Evolutionary conservation across 2,888 invertebrate species (phyloP).

Genomic region (Conistra vaccinii): DNA sequence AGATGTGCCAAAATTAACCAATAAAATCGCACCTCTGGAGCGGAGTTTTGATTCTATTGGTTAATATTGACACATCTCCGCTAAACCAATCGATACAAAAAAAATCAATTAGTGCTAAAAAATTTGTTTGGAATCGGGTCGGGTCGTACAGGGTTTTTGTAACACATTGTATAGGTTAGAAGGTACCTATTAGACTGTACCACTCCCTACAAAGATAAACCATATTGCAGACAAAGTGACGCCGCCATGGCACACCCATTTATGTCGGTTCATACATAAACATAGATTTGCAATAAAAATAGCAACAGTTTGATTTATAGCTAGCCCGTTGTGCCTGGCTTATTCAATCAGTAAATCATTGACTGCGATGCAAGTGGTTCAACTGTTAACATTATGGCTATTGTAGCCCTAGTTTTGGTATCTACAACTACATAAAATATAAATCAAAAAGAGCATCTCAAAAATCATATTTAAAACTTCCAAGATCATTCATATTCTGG

Average conservation of each 20-base stretch:
- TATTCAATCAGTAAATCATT: conserved; percentile 41
- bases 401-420: neutral
- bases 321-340: conserved; percentile 23
- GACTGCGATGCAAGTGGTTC: neutral
- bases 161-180: neutral
- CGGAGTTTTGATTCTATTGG: too few relatives aligned
- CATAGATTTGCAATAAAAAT: conserved; percentile 53
- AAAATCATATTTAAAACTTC: too few relatives aligned
- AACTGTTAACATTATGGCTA: neutral
- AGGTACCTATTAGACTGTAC: neutral
- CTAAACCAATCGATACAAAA: too few relatives aligned
- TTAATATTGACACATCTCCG: too few relatives aligned
- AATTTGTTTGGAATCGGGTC: too few relatives aligned
- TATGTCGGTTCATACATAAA: conserved; percentile 47
- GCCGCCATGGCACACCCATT: conserved; percentile 37
- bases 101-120: too few relatives aligned
- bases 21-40: too few relatives aligned
- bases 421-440: too few relatives aligned
- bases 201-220: conserved; percentile 2
- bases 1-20: too few relatives aligned
- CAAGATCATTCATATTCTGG: too few relatives aligned
- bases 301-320: conserved; percentile 32
- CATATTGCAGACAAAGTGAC: conserved; percentile 42
- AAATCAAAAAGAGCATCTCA: too few relatives aligned
- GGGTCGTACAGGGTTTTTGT: too few relatives aligned